Conservation (phyloP, 2,797 vertebrate genomes). For the Sebastes hubbsi region DNA sequence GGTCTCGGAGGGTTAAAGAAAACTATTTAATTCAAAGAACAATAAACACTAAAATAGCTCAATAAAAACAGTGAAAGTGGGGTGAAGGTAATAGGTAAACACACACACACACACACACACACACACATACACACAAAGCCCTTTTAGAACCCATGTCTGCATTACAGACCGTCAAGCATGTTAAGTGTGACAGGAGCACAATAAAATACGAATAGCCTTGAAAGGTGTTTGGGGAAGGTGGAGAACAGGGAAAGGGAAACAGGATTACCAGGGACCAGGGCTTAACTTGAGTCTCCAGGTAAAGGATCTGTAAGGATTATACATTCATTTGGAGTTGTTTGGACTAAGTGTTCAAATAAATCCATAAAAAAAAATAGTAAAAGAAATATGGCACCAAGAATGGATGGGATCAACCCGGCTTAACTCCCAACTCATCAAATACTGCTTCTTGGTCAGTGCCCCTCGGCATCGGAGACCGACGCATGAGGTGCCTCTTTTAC, state of each 20-base stretch:
- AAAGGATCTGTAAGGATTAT: slow-evolving; percentile 1
- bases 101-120: neutral
- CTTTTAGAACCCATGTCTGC: neutral
- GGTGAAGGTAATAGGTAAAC: neutral
- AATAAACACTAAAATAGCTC: neutral
- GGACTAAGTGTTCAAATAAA: neutral
- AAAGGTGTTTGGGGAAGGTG: neutral
- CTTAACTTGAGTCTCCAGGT: slow-evolving; percentile 3
- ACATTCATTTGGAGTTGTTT: neutral
- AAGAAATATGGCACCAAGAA: neutral
- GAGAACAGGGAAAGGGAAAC: neutral
- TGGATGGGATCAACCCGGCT: neutral
- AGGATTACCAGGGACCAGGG: neutral
- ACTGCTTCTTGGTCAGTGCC: neutral
- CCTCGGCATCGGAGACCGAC: neutral
- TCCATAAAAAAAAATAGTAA: neutral
- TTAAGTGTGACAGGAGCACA: slow-evolving; percentile 11
- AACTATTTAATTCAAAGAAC: neutral
- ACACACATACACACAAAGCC: neutral
- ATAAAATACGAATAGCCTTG: slow-evolving; percentile 1
- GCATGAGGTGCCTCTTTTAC: no score
- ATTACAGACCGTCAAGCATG: neutral
- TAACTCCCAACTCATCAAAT: neutral
- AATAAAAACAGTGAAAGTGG: neutral
- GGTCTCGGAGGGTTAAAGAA: neutral